Evolutionary conservation across 53 echinoderm and acorn worm genomes (phyloP).

Genomic region (Astropecten irregularis): DNA sequence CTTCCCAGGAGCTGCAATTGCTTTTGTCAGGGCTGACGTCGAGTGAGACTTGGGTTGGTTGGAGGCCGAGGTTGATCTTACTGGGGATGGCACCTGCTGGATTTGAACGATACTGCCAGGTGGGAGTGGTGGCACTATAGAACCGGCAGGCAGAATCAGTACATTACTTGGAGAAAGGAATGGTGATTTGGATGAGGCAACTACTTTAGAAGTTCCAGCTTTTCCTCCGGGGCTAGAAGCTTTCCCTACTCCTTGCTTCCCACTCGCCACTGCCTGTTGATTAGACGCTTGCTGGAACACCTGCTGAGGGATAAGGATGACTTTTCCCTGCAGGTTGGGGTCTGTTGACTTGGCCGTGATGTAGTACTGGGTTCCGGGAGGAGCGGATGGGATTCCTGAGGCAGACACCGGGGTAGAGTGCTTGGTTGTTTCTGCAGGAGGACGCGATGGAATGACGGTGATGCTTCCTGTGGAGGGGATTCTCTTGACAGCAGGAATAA

Average conservation of each 20-base stretch:
- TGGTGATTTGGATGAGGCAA: slow-evolving; percentile 50
- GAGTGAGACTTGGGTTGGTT: slow-evolving; percentile 52
- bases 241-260: slow-evolving; percentile 45
- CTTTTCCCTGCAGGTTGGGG: slow-evolving; percentile 95
- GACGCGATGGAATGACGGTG: slow-evolving; percentile 30
- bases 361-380: slow-evolving; percentile 95
- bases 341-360: slow-evolving; percentile 97
- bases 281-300: slow-evolving; percentile 87
- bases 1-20: slow-evolving; percentile 36
- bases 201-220: slow-evolving; percentile 46
- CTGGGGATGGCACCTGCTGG: slow-evolving; percentile 91
- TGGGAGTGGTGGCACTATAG: slow-evolving; percentile 93
- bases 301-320: slow-evolving; percentile 96
- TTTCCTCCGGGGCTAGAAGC: slow-evolving; percentile 47
- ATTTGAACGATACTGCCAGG: slow-evolving; percentile 98
- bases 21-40: slow-evolving; percentile 49
- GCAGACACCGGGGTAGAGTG: slow-evolving; percentile 37
- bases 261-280: slow-evolving; percentile 53
- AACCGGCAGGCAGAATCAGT: slow-evolving; percentile 89
- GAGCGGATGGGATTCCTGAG: slow-evolving; percentile 65
- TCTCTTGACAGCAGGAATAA: slow-evolving; percentile 28
- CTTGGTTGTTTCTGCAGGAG: slow-evolving; percentile 15
- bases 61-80: slow-evolving; percentile 46
- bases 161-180: slow-evolving; percentile 98
- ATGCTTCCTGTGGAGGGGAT: slow-evolving; percentile 43